phyloP scores from a whole-genome alignment of 1,140 invertebrate genomes.

The Mylabris phalerata region DNA sequence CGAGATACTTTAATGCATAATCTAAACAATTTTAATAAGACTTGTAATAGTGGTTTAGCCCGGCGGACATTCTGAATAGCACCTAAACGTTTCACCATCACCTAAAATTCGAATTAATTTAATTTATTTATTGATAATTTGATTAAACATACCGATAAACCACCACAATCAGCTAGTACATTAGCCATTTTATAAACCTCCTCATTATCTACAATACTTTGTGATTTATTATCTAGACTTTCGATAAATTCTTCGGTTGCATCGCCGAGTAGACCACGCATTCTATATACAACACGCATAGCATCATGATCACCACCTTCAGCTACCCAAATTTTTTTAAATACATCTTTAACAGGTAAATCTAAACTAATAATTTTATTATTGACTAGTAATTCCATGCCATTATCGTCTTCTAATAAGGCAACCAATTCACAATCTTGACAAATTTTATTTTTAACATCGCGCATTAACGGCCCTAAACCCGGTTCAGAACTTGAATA shows the following conservation, averaged over 20 bases:
- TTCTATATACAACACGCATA: constrained; percentile 98
- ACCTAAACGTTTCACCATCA: constrained; percentile 65
- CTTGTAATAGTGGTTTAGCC: constrained; percentile 72
- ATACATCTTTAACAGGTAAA: constrained; percentile 90
- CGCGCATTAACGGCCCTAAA: constrained; percentile 93
- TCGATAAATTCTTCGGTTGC: constrained; percentile 98
- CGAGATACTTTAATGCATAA: constrained; percentile 73
- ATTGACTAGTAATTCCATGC: constrained; percentile 97
- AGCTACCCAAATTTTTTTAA: constrained; percentile 79
- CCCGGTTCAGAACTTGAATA: constrained; percentile 91
- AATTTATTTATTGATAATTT: constrained; percentile 31
- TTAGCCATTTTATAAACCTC: constrained; percentile 79
- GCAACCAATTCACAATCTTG: constrained; percentile 96
- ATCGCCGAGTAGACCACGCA: constrained; percentile 95
- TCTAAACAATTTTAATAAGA: constrained; percentile 76
- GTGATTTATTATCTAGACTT: constrained; percentile 80
- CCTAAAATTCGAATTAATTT: constrained; percentile 35
- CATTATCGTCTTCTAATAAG: constrained; percentile 93
- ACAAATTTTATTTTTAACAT: constrained; percentile 98
- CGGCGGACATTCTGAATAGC: constrained; percentile 60
- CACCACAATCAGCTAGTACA: constrained; percentile 73
- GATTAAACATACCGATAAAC: constrained; percentile 48
- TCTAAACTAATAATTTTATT: constrained; percentile 98
- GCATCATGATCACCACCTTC: constrained; percentile 82
- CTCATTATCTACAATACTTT: constrained; percentile 89